Base-by-base conservation (phyloP, 2,888 invertebrate species). In the Cordilura impudica region DNA sequence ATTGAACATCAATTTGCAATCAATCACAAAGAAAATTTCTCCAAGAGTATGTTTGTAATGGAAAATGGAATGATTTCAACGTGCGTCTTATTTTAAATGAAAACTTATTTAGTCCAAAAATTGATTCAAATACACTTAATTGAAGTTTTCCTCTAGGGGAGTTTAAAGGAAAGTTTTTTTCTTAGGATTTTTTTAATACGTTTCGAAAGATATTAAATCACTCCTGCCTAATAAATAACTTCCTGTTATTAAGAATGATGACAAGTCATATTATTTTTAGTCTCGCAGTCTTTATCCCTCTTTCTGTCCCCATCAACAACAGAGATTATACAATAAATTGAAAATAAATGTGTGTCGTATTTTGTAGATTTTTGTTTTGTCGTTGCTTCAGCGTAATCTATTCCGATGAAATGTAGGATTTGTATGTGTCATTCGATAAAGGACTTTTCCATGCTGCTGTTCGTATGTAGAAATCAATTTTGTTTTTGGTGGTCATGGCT, bases 1-100 rank as follows among this genome's bases (percentile, higher is more conserved):
- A 58, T 69, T 58, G 19, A n/a, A 49, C 58, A 58, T 49, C 35
- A 69, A 58, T 69, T 49, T 58, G 58, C 58, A 58, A 69, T 69
- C 58, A 69, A 69, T 58, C 69, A 69, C 58, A 51, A 51, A 51
- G 69, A 58, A 60, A 47, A 29, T 56, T 47, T 29, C 56, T 35
- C 29, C 31, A 19, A 23, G 31, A 21, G 43, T n/a, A 14, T 19
- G 26, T 18, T 45, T 26, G 47, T 56, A 39, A 23, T 8, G 23
- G 23, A 23, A 45, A 45, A 60, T 60, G 23, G 26, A 14, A 21
- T 4, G 39, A 35, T n/a, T 8, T 6, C 19, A 58, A 7, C 19
- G n/a, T 5, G 7, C 12, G 14, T 8, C 2, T 56, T 56, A 18
- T 16, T 39, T 12, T 12, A 49, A 35, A 14, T n/a, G 23, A 43